These are phyloP conservation scores for Tyto alba DNA, from an alignment of 2,113 vertebrate genomes.

Conservation along the genomic window DNA sequence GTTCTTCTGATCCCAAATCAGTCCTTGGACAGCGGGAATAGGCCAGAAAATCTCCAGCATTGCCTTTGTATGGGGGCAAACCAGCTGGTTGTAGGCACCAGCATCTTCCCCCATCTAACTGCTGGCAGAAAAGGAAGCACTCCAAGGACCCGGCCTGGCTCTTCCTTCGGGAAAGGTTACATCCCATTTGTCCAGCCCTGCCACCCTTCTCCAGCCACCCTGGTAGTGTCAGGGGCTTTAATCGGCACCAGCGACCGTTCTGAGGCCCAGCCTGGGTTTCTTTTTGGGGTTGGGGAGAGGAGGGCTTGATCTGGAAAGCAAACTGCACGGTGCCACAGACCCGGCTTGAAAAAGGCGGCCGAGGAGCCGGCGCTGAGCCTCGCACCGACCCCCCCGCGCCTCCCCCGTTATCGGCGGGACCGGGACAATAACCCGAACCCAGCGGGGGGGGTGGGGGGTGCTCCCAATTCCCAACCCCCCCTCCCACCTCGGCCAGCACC, in stretches of 20 bases:
- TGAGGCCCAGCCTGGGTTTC: background rate
- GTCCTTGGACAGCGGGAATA: background rate
- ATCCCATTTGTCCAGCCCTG: background rate
- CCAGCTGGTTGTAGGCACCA: background rate
- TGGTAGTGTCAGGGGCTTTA: background rate
- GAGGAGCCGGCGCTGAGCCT: background rate
- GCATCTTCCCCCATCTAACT: background rate
- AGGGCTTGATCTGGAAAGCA: background rate
- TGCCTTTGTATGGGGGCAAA: background rate
- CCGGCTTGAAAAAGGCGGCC: background rate
- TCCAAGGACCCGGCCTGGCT: background rate
- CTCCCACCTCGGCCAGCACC: no score
- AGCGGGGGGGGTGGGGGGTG: no score
- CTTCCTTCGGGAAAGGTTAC: background rate
- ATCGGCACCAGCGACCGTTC: background rate
- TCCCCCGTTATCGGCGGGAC: no score
- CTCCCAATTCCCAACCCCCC: no score
- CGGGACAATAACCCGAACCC: no score
- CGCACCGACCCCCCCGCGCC: background rate
- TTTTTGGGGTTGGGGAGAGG: background rate
- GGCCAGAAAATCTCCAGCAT: accelerated
- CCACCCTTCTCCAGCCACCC: background rate
- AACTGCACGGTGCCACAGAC: background rate
- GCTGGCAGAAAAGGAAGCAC: background rate
- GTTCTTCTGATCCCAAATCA: background rate